Evolutionary conservation across 2,113 vertebrate genomes (phyloP).

Genomic region (Chunga burmeisteri): DNA sequence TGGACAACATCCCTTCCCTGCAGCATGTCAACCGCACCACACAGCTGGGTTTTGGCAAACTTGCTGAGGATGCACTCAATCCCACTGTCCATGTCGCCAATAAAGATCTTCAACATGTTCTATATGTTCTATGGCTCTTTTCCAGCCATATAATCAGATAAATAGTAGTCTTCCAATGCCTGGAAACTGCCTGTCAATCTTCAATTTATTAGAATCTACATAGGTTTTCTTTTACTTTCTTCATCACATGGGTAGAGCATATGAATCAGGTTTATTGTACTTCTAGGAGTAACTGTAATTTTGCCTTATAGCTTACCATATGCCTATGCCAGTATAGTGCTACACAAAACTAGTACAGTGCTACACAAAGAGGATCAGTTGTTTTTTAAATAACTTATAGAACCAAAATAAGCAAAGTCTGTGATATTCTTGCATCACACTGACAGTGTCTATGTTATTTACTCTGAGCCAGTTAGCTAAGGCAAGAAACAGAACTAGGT

Average conservation of each 20-base stretch:
- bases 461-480: neutral
- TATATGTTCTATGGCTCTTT: neutral
- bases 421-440: neutral
- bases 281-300: neutral
- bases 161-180: neutral
- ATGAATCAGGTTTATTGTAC: neutral
- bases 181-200: neutral
- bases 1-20: too few species aligned
- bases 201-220: neutral
- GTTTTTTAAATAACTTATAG: neutral
- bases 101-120: too few species aligned
- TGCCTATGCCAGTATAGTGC: neutral
- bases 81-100: too few species aligned
- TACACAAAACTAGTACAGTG: neutral
- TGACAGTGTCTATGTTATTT: neutral
- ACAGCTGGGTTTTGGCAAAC: too few species aligned
- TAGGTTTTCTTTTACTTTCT: neutral
- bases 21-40: too few species aligned
- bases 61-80: too few species aligned
- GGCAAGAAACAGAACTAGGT: neutral
- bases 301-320: neutral
- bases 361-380: neutral
- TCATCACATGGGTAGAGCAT: neutral
- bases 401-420: neutral
- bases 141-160: neutral